phyloP scores from a whole-genome alignment of 2,113 vertebrate species.

The Podarcis raffonei region DNA sequence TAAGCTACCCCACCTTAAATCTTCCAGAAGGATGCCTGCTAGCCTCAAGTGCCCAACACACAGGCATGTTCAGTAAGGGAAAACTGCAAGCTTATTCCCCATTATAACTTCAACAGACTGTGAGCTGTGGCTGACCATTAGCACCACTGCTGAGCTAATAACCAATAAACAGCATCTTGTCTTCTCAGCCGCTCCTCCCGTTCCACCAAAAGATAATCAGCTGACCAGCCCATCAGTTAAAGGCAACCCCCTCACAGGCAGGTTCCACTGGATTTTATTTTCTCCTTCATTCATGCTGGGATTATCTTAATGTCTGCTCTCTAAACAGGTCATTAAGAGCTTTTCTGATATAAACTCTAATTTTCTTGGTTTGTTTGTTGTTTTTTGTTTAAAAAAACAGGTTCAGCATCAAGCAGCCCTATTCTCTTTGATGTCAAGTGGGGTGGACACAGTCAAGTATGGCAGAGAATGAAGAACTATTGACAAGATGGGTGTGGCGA shows the following conservation, averaged over 20 bases:
- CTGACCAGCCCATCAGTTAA: neutral
- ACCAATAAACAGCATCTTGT: too few species aligned
- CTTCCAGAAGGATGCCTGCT: neutral
- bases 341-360: neutral
- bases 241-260: neutral
- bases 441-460: slow-evolving; percentile 6
- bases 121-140: neutral
- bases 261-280: neutral
- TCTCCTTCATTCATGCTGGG: neutral
- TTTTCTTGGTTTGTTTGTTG: neutral
- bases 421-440: slow-evolving; percentile 20
- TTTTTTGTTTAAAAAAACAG: slow-evolving; percentile 19
- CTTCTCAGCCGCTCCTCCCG: too few species aligned
- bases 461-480: slow-evolving; percentile 5
- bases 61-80: neutral
- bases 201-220: neutral
- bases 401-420: slow-evolving; percentile 19
- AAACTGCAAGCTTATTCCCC: neutral
- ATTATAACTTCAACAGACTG: neutral
- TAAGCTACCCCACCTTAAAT: too few species aligned
- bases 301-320: neutral
- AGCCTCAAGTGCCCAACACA: neutral
- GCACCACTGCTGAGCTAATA: neutral
- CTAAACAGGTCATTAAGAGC: neutral
- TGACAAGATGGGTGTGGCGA: neutral